Conservation (phyloP, 2,888 invertebrate genomes). For the Ariolimax columbianus region DNA sequence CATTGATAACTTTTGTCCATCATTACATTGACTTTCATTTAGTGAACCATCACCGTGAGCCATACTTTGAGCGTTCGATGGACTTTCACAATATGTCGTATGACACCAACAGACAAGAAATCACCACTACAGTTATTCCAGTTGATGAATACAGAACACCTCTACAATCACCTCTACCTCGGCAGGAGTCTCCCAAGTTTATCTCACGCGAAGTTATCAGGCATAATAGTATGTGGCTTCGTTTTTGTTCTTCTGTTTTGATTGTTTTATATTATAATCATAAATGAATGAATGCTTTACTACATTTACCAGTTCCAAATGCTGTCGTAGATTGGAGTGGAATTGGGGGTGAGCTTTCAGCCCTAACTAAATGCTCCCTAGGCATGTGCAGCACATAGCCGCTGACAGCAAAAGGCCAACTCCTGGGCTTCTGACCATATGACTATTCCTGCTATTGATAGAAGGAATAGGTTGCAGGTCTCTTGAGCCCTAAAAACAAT, state of each 20-base stretch:
- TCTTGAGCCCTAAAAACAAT: too few relatives aligned
- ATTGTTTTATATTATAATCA: not conserved
- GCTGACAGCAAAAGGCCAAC: too few relatives aligned
- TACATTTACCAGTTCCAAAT: too few relatives aligned
- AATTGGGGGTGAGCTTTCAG: too few relatives aligned
- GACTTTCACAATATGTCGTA: constrained; percentile 30
- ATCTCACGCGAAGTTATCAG: constrained; percentile 25
- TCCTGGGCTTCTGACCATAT: too few relatives aligned
- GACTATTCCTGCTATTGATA: too few relatives aligned
- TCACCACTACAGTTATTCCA: not conserved
- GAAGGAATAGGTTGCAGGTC: too few relatives aligned
- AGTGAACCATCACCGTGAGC: constrained; percentile 32
- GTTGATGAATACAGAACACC: constrained; percentile 39
- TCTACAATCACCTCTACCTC: constrained; percentile 36
- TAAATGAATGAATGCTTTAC: too few relatives aligned
- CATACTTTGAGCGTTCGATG: constrained; percentile 5
- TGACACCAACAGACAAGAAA: constrained; percentile 20
- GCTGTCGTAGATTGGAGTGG: too few relatives aligned
- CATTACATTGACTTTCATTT: not conserved
- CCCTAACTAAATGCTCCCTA: too few relatives aligned
- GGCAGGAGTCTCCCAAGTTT: constrained; percentile 43
- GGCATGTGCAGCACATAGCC: too few relatives aligned
- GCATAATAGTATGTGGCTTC: constrained; percentile 13
- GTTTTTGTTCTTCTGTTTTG: not conserved
- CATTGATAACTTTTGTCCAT: too few relatives aligned